phyloP scores from a whole-genome alignment of 2,797 vertebrate genomes.

The Bufotes viridis region DNA sequence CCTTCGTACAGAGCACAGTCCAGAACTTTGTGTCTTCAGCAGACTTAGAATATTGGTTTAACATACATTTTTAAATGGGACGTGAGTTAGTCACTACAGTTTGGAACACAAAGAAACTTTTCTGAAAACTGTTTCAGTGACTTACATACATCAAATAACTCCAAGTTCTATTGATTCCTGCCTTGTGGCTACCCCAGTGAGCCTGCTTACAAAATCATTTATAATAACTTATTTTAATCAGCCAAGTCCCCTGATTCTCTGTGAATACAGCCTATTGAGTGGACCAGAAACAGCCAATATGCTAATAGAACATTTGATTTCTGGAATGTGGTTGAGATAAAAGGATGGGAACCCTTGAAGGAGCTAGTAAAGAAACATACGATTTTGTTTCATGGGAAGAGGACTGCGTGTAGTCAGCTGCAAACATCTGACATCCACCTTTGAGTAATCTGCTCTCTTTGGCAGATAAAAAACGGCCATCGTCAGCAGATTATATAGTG shows the following conservation, averaged over 20 bases:
- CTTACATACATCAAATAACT: not conserved
- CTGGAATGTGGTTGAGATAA: conserved; percentile 7
- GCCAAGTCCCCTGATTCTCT: not conserved
- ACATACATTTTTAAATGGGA: not conserved
- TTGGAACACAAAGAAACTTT: not conserved
- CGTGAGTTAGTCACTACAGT: not conserved
- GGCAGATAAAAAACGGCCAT: not conserved
- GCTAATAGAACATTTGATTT: conserved; percentile 13
- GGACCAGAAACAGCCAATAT: not conserved
- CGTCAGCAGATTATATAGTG: not conserved
- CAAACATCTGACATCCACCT: not conserved
- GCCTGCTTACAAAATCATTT: not conserved
- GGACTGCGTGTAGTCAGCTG: not conserved
- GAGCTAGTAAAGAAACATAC: not conserved
- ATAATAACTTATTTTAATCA: not conserved
- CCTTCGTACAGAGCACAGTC: too few relatives aligned
- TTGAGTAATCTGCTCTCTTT: not conserved
- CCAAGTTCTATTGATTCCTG: not conserved
- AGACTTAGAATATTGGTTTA: too few relatives aligned
- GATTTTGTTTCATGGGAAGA: not conserved
- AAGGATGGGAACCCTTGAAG: not conserved
- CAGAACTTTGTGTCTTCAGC: too few relatives aligned
- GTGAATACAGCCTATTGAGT: conserved; percentile 9
- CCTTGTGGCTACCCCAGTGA: not conserved
- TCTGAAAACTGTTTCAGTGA: not conserved